Conservation (phyloP, 2,888 invertebrate genomes). For the Pelosia muscerda region DNA sequence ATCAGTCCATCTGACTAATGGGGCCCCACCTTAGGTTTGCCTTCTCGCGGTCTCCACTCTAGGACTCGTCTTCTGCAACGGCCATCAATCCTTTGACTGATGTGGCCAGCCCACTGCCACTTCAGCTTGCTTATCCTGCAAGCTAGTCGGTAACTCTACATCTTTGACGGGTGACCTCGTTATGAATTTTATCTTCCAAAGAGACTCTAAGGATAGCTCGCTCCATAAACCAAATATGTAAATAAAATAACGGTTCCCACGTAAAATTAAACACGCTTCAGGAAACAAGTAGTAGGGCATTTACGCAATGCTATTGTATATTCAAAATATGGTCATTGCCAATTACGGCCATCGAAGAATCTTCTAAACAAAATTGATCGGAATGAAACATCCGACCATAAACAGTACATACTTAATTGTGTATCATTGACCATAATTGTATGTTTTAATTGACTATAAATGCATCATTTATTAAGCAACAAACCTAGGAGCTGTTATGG, state of each 20-base stretch:
- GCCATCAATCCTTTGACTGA: too few species aligned
- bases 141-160: too few species aligned
- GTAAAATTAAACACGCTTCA: not conserved
- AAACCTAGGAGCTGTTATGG: not conserved
- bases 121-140: too few species aligned
- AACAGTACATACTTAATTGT: conserved; percentile 8
- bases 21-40: too few species aligned
- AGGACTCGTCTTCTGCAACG: too few species aligned
- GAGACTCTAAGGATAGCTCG: too few species aligned
- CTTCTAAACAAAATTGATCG: conserved; percentile 2
- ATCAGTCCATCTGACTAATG: too few species aligned
- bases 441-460: conserved; percentile 6
- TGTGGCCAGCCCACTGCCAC: too few species aligned
- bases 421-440: conserved; percentile 3
- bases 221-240: not conserved
- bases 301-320: conserved; percentile 10
- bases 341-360: conserved; percentile 7
- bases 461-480: not conserved
- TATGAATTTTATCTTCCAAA: too few species aligned
- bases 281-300: not conserved
- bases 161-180: too few species aligned
- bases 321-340: not conserved
- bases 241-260: not conserved
- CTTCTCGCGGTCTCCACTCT: too few species aligned
- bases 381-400: not conserved